A percentile compares a stretch with the other conserved stretches of the same genome.
Conservation (phyloP, 2,797 vertebrate species). For the Tachyglossus aculeatus region DNA sequence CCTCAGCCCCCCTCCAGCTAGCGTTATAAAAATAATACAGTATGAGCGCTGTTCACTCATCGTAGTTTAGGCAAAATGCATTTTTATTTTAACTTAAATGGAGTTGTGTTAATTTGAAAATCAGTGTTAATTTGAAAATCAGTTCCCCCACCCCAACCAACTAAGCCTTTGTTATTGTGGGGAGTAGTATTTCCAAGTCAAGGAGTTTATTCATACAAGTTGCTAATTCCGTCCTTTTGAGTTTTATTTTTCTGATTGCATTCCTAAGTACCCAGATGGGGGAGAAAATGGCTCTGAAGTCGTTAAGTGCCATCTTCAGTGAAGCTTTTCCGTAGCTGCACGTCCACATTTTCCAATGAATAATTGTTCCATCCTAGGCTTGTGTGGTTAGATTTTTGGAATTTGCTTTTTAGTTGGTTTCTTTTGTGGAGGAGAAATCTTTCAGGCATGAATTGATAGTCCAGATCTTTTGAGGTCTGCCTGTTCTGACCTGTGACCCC, state of each 20-base stretch:
- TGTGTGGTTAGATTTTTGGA: slow-evolving; percentile 75
- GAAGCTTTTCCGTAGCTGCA: slow-evolving; percentile 35
- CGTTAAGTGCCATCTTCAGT: slow-evolving; percentile 23
- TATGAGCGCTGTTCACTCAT: no score
- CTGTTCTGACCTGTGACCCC: slow-evolving; percentile 82
- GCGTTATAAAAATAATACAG: no score
- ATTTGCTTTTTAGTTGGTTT: slow-evolving; percentile 78
- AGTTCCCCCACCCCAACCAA: no score
- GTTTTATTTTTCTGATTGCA: slow-evolving; percentile 23
- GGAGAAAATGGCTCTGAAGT: not conserved
- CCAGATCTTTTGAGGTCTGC: slow-evolving; percentile 82
- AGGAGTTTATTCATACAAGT: no score
- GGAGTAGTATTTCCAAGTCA: no score
- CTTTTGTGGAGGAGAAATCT: slow-evolving; percentile 79
- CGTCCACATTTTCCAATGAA: slow-evolving; percentile 66
- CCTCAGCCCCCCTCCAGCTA: no score
- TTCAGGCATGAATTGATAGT: slow-evolving; percentile 84
- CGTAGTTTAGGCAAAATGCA: no score
- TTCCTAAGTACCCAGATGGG: slow-evolving; percentile 2
- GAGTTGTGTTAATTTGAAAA: no score
- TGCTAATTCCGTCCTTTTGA: no score
- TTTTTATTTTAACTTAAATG: no score
- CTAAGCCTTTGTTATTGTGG: no score
- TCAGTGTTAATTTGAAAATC: no score
- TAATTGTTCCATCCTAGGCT: slow-evolving; percentile 66